These are phyloP conservation scores for Drosophila lacicola DNA, from an alignment of 2,888 invertebrate genomes.

Conservation along the genomic window DNA sequence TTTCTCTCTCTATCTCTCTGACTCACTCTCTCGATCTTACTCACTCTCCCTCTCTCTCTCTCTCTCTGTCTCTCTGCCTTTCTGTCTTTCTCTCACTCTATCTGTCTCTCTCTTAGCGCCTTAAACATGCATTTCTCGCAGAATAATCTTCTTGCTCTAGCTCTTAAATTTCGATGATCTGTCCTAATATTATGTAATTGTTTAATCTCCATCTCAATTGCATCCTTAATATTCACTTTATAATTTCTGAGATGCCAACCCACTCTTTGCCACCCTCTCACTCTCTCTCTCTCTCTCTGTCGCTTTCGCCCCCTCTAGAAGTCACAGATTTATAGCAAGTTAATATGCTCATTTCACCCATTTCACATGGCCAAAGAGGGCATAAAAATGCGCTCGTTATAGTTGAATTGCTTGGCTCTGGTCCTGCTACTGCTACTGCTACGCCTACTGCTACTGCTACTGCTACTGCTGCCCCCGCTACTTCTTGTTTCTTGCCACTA, in stretches of 20 bases:
- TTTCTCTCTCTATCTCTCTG: no score
- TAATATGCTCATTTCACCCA: constrained; percentile 75
- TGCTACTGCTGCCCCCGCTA: neutral
- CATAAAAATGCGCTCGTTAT: constrained; percentile 64
- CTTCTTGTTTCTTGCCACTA: neutral
- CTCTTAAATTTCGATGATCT: neutral
- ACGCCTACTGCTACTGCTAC: neutral
- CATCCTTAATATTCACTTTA: constrained; percentile 57
- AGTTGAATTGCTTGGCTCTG: constrained; percentile 42
- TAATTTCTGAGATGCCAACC: constrained; percentile 27
- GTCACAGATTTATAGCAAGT: constrained; percentile 74
- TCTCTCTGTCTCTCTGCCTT: no score
- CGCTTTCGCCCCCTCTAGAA: neutral
- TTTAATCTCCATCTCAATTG: constrained; percentile 44
- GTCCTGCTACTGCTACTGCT: constrained; percentile 1
- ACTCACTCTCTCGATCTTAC: no score
- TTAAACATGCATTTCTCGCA: neutral
- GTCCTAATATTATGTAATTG: constrained; percentile 7
- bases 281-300: neutral
- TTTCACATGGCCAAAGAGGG: constrained; percentile 45
- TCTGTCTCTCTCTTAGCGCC: no score
- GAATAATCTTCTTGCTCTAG: neutral
- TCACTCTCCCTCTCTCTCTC: no score
- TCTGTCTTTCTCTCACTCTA: no score
- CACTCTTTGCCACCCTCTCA: neutral